Evolutionary conservation across 1,140 invertebrate genomes (phyloP), one percentile per base, ranked within the genome.

Genomic region (Sinella curviseta): DNA sequence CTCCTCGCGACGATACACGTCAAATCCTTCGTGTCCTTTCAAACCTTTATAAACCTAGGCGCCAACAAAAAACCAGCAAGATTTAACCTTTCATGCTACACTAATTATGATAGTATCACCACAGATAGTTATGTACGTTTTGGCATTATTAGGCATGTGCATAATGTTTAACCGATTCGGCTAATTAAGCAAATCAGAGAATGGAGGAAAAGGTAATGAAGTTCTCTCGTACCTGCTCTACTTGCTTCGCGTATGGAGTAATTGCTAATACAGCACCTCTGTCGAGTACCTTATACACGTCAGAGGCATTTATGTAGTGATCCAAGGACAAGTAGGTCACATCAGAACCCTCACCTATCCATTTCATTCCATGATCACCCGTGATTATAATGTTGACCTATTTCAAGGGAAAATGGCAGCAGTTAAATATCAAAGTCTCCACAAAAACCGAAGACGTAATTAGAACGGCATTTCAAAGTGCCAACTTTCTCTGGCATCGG

Each of bases 331-430:
- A 83, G 4, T 81, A 79, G 1, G 28, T 78, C 0, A 78, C 57
- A 17, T 84, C 80, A n/a, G 84, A 81, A 8, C 74, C 78, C 0
- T 77, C 78, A 17, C 83, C 84, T 16, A 86, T 84, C 33, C 81
- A 65, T 20, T 86, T 85, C 87, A 88, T 88, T 33, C 88, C 88
- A 82, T 89, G 88, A 80, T 89, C 88, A 55, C 87, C 87, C 26
- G 88, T 77, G 28, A 89, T 85, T 26, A 89, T 83, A 28, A 89
- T 78, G 84, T 88, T 87, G n/a, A 88, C 85, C 85, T 82, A 77
- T 48, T 48, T 4, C 4, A 48, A 14, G 24, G n/a, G 24, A n/a
- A 17, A 17, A 60, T 17, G 8, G 4, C 55, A 60, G 24, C 12
- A 60, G 8, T 60, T 60, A 14, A 60, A 60, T 60, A 24, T 24